phyloP scores from a whole-genome alignment of 1,140 invertebrate species.

The Drosophila grimshawi region DNA sequence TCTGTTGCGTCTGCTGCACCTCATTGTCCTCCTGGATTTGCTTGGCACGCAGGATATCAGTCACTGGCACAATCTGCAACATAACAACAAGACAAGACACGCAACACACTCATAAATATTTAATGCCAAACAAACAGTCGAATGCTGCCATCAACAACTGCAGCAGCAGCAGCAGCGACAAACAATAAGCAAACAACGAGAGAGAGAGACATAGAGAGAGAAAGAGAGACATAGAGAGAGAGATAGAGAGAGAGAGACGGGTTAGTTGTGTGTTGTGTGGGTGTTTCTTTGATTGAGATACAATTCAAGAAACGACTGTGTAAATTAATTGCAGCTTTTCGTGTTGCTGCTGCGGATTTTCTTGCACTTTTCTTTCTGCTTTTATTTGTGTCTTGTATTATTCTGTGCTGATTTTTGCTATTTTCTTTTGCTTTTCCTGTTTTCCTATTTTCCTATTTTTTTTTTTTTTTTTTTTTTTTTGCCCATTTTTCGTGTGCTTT shows the following conservation, averaged over 20 bases:
- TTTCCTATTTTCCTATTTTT: conserved; percentile 12
- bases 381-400: conserved; percentile 5
- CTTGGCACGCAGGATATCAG: conserved; percentile 77
- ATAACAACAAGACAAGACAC: conserved; percentile 24
- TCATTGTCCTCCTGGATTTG: conserved; percentile 73
- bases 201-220: too few species aligned
- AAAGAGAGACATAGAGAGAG: too few species aligned
- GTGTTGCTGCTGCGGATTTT: conserved; percentile 44
- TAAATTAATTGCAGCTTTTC: conserved; percentile 75
- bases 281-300: conserved; percentile 50
- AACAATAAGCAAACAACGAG: too few species aligned
- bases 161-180: too few species aligned
- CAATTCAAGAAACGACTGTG: conserved; percentile 53
- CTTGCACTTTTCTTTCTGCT: conserved; percentile 9
- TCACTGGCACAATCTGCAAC: conserved; percentile 79
- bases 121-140: too few species aligned
- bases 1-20: conserved; percentile 61
- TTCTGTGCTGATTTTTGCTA: conserved; percentile 1
- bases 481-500: neutral
- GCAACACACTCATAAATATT: neutral
- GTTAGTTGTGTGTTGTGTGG: too few species aligned
- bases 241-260: too few species aligned
- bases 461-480: neutral
- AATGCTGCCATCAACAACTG: too few species aligned
- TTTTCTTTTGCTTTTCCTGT: conserved; percentile 4